Conservation (phyloP, 2,888 invertebrate genomes). For the Stegophylla sp. region DNA sequence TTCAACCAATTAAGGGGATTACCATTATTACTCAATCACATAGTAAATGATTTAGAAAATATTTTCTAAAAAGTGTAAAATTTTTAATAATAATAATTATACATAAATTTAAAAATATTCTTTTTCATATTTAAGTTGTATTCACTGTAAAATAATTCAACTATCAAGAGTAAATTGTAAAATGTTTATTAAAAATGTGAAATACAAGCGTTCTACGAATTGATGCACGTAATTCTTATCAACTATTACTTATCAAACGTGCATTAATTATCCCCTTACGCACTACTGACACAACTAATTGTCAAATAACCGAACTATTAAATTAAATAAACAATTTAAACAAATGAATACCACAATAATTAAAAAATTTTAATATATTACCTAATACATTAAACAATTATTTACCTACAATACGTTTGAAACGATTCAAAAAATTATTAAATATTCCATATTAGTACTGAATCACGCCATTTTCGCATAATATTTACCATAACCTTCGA, state of each 20-base stretch:
- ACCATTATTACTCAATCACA: too few relatives aligned
- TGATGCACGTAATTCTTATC: constrained; percentile 21
- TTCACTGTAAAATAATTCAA: constrained; percentile 15
- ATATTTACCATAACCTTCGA: constrained; percentile 14
- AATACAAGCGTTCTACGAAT: background rate
- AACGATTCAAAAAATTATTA: background rate
- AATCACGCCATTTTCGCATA: constrained; percentile 18
- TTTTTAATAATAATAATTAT: too few relatives aligned
- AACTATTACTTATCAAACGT: constrained; percentile 25
- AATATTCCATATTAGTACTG: background rate
- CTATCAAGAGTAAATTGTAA: too few relatives aligned
- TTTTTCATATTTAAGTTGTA: background rate
- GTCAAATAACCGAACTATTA: background rate
- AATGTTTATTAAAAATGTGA: background rate
- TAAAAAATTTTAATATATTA: background rate
- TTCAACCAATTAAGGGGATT: too few relatives aligned
- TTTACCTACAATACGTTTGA: too few relatives aligned
- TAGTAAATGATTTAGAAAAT: background rate
- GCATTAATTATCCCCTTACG: background rate
- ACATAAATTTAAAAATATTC: too few relatives aligned
- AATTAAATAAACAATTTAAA: constrained; percentile 10
- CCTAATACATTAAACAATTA: too few relatives aligned
- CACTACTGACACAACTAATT: constrained; percentile 14
- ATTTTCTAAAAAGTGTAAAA: background rate
- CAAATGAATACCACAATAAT: background rate